These are phyloP conservation scores for Sycon ciliatum DNA, from an alignment of 37 sponge, comb jelly and placozoan genomes.

Conservation along the genomic window DNA sequence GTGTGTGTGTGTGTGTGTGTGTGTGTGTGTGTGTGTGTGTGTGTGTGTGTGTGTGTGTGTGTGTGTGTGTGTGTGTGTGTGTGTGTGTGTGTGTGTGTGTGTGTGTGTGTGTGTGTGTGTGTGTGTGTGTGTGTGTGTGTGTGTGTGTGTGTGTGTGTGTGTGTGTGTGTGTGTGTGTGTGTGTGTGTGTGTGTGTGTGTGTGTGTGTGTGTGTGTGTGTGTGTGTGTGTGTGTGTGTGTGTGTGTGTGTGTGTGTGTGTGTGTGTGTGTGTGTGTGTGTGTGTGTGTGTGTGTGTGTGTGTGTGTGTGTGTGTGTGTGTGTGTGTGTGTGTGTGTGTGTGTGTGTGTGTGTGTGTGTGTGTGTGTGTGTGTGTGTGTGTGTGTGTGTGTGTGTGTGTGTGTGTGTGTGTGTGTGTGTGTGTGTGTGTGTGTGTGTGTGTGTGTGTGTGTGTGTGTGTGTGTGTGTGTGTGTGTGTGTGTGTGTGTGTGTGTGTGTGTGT, in stretches of 20 bases:
- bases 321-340: slow-evolving; percentile 2
- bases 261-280: no score
- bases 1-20: slow-evolving; percentile 38
- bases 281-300: slow-evolving; percentile 17
- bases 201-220: no score
- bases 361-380: slow-evolving; percentile 26
- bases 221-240: no score
- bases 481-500: slow-evolving; percentile 5
- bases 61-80: slow-evolving; percentile 25
- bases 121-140: no score
- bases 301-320: slow-evolving; percentile 12
- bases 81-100: slow-evolving; percentile 36
- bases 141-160: no score
- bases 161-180: no score
- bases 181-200: no score
- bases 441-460: slow-evolving; percentile 5
- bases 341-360: slow-evolving; percentile 16
- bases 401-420: slow-evolving; percentile 17
- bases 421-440: slow-evolving; percentile 1
- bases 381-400: slow-evolving; percentile 18
- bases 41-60: slow-evolving; percentile 23
- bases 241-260: no score
- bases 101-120: slow-evolving; percentile 12
- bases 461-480: slow-evolving; percentile 5
- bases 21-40: slow-evolving; percentile 34